Percentiles rank a stretch among this genome's conserved stretches.
Conservation (phyloP, 2,113 vertebrate species). For the Tapirus terrestris region DNA sequence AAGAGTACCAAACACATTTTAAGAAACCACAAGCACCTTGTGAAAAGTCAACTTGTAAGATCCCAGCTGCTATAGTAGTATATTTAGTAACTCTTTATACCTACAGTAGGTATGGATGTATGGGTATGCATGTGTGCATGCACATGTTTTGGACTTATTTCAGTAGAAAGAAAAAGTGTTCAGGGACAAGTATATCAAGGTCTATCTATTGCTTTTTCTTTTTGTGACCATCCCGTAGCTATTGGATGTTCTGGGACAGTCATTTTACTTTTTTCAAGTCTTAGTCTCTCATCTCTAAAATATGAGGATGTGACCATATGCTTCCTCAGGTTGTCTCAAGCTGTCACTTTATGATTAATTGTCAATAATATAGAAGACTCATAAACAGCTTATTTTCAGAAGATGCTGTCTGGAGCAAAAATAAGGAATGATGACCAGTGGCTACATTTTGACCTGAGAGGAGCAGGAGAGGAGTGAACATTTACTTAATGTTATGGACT, state of each 20-base stretch:
- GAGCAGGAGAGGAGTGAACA: neutral
- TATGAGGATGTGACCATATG: constrained; percentile 54
- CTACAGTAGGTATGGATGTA: constrained; percentile 64
- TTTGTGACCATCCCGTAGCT: constrained; percentile 39
- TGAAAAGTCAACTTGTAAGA: constrained; percentile 79
- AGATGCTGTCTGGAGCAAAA: constrained; percentile 2
- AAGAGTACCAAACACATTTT: constrained; percentile 73
- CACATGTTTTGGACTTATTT: constrained; percentile 62
- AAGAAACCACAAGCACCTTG: constrained; percentile 78
- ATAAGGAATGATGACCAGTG: neutral
- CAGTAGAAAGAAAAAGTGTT: constrained; percentile 35
- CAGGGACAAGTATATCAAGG: constrained; percentile 17
- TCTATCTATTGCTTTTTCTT: constrained; percentile 44
- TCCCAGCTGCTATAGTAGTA: constrained; percentile 75
- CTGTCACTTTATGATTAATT: constrained; percentile 61
- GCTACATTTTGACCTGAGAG: constrained; percentile 22
- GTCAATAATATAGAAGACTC: constrained; percentile 49
- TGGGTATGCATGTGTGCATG: neutral
- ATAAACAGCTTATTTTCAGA: constrained; percentile 50
- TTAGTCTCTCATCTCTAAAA: constrained; percentile 68
- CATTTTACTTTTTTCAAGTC: constrained; percentile 49
- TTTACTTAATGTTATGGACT: neutral
- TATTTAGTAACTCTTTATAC: constrained; percentile 78
- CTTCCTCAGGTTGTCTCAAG: neutral
- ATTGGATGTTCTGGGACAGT: constrained; percentile 56